Percentiles rank a stretch among this genome's conserved stretches.
Evolutionary conservation across 2,113 vertebrate genomes (phyloP).

Genomic region (Anarhynchus alexandrinus): DNA sequence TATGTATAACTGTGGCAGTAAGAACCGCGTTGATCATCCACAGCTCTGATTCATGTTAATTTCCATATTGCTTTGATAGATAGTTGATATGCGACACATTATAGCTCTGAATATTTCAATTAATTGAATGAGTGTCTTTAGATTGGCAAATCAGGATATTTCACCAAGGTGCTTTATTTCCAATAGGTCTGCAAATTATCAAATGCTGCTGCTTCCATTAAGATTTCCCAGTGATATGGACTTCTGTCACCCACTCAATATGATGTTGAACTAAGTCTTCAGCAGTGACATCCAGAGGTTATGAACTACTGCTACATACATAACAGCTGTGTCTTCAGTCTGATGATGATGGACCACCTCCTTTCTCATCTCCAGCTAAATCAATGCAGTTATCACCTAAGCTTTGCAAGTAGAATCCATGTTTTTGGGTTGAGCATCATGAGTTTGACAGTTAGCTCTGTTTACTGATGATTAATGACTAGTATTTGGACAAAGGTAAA

Average conservation of each 20-base stretch:
- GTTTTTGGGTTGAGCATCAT: not conserved
- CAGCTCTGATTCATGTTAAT: not conserved
- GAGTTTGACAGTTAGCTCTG: not conserved
- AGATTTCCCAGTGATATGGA: not conserved
- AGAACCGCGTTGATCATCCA: not conserved
- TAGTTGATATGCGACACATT: not conserved
- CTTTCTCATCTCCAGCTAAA: not conserved
- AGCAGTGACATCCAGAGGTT: not conserved
- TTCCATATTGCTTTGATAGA: not conserved
- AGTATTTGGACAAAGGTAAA: conserved; percentile 43
- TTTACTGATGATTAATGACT: conserved; percentile 30
- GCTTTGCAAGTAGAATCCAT: not conserved
- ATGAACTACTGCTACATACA: not conserved
- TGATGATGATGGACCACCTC: not conserved
- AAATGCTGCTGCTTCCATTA: not conserved
- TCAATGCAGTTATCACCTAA: not conserved
- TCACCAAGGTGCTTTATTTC: not conserved
- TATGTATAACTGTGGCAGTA: not conserved
- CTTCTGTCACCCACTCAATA: not conserved
- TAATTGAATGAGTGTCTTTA: not conserved
- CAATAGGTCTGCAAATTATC: not conserved
- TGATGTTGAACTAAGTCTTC: not conserved
- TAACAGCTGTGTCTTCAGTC: not conserved
- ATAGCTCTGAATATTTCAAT: not conserved
- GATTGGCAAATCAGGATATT: not conserved